Percentiles rank a stretch among this genome's conserved stretches.
These are phyloP conservation scores for Stegana nigrithorax DNA, from an alignment of 2,888 invertebrate species.

Conservation along the genomic window DNA sequence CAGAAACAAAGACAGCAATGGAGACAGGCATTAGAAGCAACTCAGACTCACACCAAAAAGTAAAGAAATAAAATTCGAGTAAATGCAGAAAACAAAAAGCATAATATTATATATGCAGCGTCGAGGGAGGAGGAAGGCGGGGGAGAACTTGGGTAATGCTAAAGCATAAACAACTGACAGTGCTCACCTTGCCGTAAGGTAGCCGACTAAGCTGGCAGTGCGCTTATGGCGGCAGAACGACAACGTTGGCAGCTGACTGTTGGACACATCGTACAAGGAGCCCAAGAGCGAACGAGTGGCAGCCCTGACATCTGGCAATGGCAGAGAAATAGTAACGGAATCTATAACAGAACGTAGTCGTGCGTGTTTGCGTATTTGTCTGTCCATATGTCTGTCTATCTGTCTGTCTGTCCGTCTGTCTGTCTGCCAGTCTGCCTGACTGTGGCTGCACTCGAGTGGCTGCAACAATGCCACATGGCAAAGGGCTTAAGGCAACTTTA, in stretches of 20 bases:
- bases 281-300: slow-evolving; percentile 4
- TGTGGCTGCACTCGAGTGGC: slow-evolving; percentile 3
- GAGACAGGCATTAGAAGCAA: no score
- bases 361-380: no score
- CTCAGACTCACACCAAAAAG: no score
- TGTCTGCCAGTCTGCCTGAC: neutral
- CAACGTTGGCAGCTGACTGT: neutral
- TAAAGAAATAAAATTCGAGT: no score
- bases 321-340: neutral
- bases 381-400: no score
- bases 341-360: no score
- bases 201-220: neutral
- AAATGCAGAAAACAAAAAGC: no score
- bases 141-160: no score
- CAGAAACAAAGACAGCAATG: neutral
- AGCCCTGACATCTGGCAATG: slow-evolving; percentile 1
- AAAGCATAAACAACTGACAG: neutral
- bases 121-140: no score
- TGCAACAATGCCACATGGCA: slow-evolving; percentile 5
- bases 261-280: slow-evolving; percentile 1
- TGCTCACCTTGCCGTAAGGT: neutral
- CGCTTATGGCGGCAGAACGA: neutral
- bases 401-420: no score
- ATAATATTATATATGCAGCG: no score
- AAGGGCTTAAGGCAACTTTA: neutral